Conservation (phyloP, 2,888 invertebrate genomes). For the Monoplex corrugatus region DNA sequence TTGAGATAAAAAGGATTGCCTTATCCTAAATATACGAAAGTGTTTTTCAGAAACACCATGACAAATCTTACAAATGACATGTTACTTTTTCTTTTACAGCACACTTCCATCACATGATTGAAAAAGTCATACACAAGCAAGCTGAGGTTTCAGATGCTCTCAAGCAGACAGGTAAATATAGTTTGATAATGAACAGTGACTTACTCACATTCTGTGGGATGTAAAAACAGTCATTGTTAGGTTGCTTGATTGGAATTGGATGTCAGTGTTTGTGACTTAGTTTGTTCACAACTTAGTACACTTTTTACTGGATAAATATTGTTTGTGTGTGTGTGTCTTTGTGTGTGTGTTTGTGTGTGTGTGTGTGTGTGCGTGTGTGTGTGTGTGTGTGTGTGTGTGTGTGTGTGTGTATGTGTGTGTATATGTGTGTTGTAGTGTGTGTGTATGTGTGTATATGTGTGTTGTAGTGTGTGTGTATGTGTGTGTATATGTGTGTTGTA, state of each 20-base stretch:
- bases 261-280: no score
- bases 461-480: no score
- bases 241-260: no score
- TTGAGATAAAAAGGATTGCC: no score
- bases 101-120: constrained; percentile 95
- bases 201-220: background rate
- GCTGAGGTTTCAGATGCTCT: constrained; percentile 73
- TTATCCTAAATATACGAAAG: no score
- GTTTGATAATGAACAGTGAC: background rate
- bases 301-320: background rate
- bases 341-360: background rate
- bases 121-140: constrained; percentile 85
- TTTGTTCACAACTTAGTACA: no score
- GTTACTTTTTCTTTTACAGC: constrained; percentile 84
- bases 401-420: background rate
- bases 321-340: background rate
- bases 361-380: background rate
- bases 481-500: no score
- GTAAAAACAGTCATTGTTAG: background rate
- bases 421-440: background rate
- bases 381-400: background rate
- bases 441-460: background rate
- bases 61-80: background rate
- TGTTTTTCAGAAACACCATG: background rate
- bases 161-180: constrained; percentile 76